Base-by-base conservation (phyloP, 2,113 vertebrate genomes). In the Andinoacara biseriatus region DNA sequence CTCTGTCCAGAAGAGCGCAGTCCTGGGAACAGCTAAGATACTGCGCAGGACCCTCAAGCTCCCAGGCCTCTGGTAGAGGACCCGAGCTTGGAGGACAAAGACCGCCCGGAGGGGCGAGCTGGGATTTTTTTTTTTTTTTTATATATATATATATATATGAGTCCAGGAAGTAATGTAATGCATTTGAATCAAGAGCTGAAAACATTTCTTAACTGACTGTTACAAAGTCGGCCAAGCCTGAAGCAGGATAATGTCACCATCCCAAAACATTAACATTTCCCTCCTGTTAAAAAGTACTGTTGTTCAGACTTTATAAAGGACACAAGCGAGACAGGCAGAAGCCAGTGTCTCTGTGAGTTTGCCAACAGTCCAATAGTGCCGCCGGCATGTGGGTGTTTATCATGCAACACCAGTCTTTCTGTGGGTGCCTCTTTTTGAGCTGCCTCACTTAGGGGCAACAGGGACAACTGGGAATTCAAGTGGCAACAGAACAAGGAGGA, bases 351-450 rank as follows among this genome's bases (percentile, higher is more conserved):
- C 56, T 80, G 63, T 58, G 56, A 75, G 29, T 72, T 49, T 76
- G 81, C 80, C 85, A 91, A 57, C 49, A 80, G 81, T 63, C 67
- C 61, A 69, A 58, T 82, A 62, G 77, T 74, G 63, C 78, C 22
- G 58, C 67, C 67, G 54, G 72, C 72, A 65, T 85, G 82, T 74
- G 86, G 74, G 81, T 89, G 89, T 77, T 94, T 92, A 84, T 92
- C 91, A 95, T 92, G 94, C 93, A 93, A 90, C 88, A 81, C 83
- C 87, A 90, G 82, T 52, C 86, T 78, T 85, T 57, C 81, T 78
- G 74, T 82, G 80, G 76, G 84, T 69, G 74, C 78, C 80, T 81
- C 61, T 80, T 61, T 61, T 72, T 80, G 52, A 81, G 61, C 74
- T 61, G 82, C 80, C 82, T 86, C 77, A 63, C 82, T 78, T 24